A percentile compares a stretch with the other conserved stretches of the same genome.
Evolutionary conservation across 2,113 vertebrate genomes (phyloP).

Genomic region (Miniopterus natalensis): DNA sequence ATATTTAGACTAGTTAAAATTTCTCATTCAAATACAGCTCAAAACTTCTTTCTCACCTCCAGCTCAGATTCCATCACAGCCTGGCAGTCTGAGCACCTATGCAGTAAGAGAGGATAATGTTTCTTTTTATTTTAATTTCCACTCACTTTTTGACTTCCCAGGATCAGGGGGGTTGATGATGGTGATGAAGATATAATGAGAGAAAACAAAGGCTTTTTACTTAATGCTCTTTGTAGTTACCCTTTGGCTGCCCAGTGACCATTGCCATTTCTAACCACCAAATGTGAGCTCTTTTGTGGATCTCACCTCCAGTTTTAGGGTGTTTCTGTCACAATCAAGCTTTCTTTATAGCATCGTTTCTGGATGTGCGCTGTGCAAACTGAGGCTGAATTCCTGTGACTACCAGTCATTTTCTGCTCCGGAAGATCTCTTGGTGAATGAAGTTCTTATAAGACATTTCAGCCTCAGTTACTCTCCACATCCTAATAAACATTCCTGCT

Average conservation of each 20-base stretch:
- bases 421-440: background rate
- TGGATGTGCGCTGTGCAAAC: background rate
- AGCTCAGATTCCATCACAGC: background rate
- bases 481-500: background rate
- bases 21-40: background rate
- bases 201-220: background rate
- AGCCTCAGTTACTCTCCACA: fast-evolving
- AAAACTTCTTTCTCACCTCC: background rate
- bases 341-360: background rate
- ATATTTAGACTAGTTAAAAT: background rate
- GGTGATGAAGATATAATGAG: background rate
- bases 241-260: background rate
- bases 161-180: background rate
- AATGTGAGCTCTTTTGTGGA: background rate
- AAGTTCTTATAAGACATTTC: background rate
- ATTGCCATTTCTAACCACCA: background rate
- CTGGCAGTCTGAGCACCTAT: background rate
- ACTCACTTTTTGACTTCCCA: background rate
- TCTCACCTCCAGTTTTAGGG: background rate
- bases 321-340: background rate
- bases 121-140: background rate
- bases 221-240: background rate
- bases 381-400: background rate
- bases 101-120: background rate
- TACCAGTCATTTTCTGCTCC: background rate